These are phyloP conservation scores for Mungos mungo DNA, from an alignment of 2,113 vertebrate genomes.

Conservation along the genomic window DNA sequence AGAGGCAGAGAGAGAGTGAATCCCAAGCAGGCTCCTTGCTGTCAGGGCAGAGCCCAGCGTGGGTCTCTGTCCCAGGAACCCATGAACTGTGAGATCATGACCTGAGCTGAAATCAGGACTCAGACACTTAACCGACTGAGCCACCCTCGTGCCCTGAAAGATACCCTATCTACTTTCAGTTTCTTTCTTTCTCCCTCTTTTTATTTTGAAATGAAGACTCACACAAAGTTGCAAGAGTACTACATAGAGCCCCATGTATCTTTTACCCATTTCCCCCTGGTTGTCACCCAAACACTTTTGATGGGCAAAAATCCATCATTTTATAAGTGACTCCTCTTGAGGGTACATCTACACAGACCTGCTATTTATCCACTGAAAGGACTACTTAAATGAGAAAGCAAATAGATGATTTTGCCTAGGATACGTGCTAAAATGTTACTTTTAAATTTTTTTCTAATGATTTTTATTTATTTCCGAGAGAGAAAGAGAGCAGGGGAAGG, in stretches of 20 bases:
- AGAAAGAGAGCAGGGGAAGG: too few relatives aligned
- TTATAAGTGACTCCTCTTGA: conserved; percentile 4
- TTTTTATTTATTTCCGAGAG: too few relatives aligned
- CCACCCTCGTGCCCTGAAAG: not conserved
- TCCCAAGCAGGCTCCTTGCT: too few relatives aligned
- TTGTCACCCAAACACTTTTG: not conserved
- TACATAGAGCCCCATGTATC: not conserved
- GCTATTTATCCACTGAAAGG: not conserved
- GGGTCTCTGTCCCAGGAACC: too few relatives aligned
- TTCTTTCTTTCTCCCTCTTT: too few relatives aligned
- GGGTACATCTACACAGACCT: not conserved
- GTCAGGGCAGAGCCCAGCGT: too few relatives aligned
- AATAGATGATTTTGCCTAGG: not conserved
- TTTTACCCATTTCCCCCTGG: not conserved
- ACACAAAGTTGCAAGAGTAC: not conserved
- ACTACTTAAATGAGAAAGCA: conserved; percentile 29
- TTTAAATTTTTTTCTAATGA: not conserved
- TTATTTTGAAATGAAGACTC: not conserved
- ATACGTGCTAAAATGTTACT: not conserved
- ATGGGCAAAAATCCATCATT: not conserved
- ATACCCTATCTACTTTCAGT: not conserved
- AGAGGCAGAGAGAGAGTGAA: too few relatives aligned
- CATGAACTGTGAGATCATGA: too few relatives aligned
- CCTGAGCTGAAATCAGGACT: too few relatives aligned
- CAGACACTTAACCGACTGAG: too few relatives aligned